Base-by-base conservation (phyloP, 30 jellyfish, hydroid and myxozoan species). In the Aurelia sp. region DNA sequence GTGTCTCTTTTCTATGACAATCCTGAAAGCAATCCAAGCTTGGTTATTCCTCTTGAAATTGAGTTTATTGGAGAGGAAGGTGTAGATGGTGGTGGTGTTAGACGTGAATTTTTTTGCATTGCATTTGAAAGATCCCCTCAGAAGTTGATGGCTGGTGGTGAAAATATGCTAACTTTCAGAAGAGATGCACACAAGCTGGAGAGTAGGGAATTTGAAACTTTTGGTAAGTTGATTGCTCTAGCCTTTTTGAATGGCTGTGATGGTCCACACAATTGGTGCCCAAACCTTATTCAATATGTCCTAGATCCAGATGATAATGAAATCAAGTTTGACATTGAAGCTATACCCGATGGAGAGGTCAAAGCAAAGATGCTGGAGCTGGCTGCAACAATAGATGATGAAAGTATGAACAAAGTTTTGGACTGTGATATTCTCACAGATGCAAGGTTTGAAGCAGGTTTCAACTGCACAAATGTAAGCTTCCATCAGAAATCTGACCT, bases 261-360 rank as follows among this genome's bases (percentile, higher is more conserved):
- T 68, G 80, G 80, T 15, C 80, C 80, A 13, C 80, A 68, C 80
- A 68, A 68, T 62, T 68, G 80, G 80, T 68, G 80, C 80, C 20
- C 19, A 68, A 68, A 35, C 31, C 80, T 68, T 13, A 68, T 68
- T 68, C 63, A 68, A 68, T 35, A 68, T 62, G 31, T 35, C 31
- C 80, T 68, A 15, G 80, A 68, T 68, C 80, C 80, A 7, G 80
- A 68, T 68, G 80, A 68, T 62, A 68, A 68, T 12, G 31, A 20
- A 21, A 68, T 68, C 31, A 63, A 68, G 21, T 68, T 7, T 68
- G 63, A 68, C 20, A 68, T 68, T 9, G 62, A 68, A 68, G 80
- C 80, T 7, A 68, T 68, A 12, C 80, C 80, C 20, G 80, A 35
- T 20, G 80, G 58, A 15, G 31, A 15, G 31, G 21, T 68, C 11